Evolutionary conservation across 2,888 invertebrate species (phyloP), one percentile per base, ranked within the genome.

Genomic region (Catocala sponsa): DNA sequence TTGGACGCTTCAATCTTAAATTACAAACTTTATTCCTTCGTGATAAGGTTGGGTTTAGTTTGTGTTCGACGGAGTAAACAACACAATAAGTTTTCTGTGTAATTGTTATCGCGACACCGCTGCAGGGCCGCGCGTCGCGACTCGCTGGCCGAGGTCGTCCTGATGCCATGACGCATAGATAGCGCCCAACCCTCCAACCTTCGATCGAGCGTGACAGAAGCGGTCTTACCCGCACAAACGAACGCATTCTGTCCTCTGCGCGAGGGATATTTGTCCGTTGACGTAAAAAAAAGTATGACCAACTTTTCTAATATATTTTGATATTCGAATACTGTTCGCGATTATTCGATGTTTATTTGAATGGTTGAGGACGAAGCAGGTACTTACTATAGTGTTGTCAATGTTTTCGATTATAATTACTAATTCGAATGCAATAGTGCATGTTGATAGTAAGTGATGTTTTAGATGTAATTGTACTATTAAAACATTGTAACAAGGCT

Each of bases 101-200:
- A 90, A 89, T 89, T 90, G 88, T 89, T 90, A 90, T 90, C 90
- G 86, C 83, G 88, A 86, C 85, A 87, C 82, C 82, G 88, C 84
- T 85, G 75, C 86, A 80, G 81, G 83, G 77, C 72, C 76, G 78
- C 73, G 75, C 71, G 76, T 65, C 72, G 72, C 58, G 46, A 42
- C 53, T 70, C 75, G 79, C 12, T 46, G 12, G 57, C 12, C 81
- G 83, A 68, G 81, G 82, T 72, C 70, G 79, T 64, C 53, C 65
- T 64, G 73, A 70, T 83, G 55, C 79, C 70, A 81, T 87, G 88
- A 86, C 87, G 86, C 85, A 83, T 80, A 85, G 88, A 90, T 90
- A 90, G 75, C 70, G 82, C 84, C 87, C 87, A 85, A 83, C 89
- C 88, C 89, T 86, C 73, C 82, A 83, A 85, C 83, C 71, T 76